Evolutionary conservation across 37 sponge, comb jelly and placozoan species (phyloP), one percentile per base, ranked within the genome.

Genomic region (Chondrosia reniformis): DNA sequence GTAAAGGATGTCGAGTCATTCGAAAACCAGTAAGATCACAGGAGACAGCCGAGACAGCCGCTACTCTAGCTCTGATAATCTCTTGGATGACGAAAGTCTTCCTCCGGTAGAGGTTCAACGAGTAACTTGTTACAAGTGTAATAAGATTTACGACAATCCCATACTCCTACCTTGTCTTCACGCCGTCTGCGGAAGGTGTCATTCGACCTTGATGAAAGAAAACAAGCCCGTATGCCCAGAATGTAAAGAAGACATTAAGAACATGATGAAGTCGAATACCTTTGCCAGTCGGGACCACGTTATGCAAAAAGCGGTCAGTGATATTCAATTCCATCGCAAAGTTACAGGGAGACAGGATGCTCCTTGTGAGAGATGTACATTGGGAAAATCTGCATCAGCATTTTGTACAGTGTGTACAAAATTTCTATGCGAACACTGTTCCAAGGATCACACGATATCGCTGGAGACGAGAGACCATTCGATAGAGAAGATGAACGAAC

Each of bases 81-180:
- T 69, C 9, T 37, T 69, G 4, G 72, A 69, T 25, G 72, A 69
- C 41, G 72, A 69, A 21, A 42, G 44, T n/a, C 39, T 69, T 37
- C 43, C 72, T 44, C 22, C 44, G 22, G 3, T 24, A n/a, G 72
- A 69, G 43, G n/a, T 69, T 1, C 72, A 69, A 25, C 31, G 72
- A 44, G 72, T 69, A 10, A 69, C 72, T 7, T 69, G 72, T 44
- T 69, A 34, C 72, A 36, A 25, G 25, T 69, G 72, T 37, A 69
- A 69, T 25, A 69, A 69, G 72, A 15, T 69, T 19, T 69, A 69
- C 72, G 72, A 69, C 24, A 36, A 69, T 25, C 72, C 72, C 43
- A 25, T 69, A 1, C 72, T 34, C 31, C 36, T 69, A 2, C 72
- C 72, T 2, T 69, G 72, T 40, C 72, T 69, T 25, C 72, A 69